Evolutionary conservation across 2,797 vertebrate species (phyloP).

Genomic region (Danio choprae): DNA sequence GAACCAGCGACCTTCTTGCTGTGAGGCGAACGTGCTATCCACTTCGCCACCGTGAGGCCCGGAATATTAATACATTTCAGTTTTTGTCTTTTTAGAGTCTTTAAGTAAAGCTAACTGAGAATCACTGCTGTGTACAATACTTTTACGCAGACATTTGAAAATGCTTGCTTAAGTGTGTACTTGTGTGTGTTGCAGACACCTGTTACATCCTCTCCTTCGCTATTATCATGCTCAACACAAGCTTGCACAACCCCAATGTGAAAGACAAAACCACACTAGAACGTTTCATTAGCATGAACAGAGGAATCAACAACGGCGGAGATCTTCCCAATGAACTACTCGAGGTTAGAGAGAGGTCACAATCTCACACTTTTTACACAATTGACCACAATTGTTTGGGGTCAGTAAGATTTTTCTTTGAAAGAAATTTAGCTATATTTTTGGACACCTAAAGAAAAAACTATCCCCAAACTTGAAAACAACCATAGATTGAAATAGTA

Average conservation of each 20-base stretch:
- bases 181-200: slow-evolving; percentile 79
- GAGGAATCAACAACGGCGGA: slow-evolving; percentile 85
- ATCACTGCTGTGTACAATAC: neutral
- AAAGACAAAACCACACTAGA: slow-evolving; percentile 88
- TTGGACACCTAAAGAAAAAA: too few relatives aligned
- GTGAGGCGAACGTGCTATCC: too few relatives aligned
- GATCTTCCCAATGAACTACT: slow-evolving; percentile 84
- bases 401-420: too few relatives aligned
- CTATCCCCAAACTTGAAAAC: too few relatives aligned
- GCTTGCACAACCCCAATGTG: slow-evolving; percentile 93
- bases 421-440: too few relatives aligned
- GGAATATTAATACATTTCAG: neutral
- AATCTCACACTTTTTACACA: neutral
- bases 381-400: neutral
- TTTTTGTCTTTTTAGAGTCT: neutral
- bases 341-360: slow-evolving; percentile 72
- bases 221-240: slow-evolving; percentile 96
- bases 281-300: slow-evolving; percentile 90
- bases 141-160: neutral
- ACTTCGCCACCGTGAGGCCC: too few relatives aligned
- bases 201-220: slow-evolving; percentile 94
- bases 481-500: neutral
- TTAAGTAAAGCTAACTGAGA: neutral
- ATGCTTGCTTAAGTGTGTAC: neutral
- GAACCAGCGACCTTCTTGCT: too few relatives aligned